These are phyloP conservation scores for Epinephelus moara DNA, from an alignment of 2,113 vertebrate species.

Conservation along the genomic window DNA sequence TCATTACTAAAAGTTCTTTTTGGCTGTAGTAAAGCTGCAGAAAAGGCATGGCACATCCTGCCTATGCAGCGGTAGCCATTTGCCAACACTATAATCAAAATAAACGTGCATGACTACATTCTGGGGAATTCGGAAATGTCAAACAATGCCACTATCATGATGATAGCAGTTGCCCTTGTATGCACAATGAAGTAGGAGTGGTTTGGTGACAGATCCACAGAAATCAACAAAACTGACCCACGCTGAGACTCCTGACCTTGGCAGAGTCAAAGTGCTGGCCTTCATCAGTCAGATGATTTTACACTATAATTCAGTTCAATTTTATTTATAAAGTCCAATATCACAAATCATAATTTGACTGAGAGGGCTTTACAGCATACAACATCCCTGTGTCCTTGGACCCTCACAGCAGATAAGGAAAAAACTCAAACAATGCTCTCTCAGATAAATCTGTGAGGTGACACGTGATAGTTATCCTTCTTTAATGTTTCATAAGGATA, in stretches of 20 bases:
- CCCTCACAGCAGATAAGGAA: too few relatives aligned
- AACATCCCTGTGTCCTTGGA: too few relatives aligned
- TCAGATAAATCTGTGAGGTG: neutral
- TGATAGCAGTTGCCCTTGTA: neutral
- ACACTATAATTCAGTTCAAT: too few relatives aligned
- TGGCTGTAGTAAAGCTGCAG: neutral
- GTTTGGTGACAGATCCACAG: neutral
- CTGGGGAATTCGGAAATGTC: neutral
- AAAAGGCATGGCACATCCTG: neutral
- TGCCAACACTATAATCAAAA: neutral
- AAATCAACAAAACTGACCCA: neutral
- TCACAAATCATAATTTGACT: too few relatives aligned
- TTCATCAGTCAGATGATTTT: neutral
- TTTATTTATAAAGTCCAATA: too few relatives aligned
- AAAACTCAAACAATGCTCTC: neutral
- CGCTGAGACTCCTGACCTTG: neutral
- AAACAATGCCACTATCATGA: neutral
- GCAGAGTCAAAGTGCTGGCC: neutral
- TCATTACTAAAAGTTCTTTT: neutral
- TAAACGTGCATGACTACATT: neutral
- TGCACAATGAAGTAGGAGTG: too few relatives aligned
- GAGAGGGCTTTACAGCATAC: too few relatives aligned
- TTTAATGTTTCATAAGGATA: neutral
- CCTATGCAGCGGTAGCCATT: neutral
- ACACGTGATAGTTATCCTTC: neutral